Evolutionary conservation across 2,797 vertebrate genomes (phyloP).

Genomic region (Avahi laniger): DNA sequence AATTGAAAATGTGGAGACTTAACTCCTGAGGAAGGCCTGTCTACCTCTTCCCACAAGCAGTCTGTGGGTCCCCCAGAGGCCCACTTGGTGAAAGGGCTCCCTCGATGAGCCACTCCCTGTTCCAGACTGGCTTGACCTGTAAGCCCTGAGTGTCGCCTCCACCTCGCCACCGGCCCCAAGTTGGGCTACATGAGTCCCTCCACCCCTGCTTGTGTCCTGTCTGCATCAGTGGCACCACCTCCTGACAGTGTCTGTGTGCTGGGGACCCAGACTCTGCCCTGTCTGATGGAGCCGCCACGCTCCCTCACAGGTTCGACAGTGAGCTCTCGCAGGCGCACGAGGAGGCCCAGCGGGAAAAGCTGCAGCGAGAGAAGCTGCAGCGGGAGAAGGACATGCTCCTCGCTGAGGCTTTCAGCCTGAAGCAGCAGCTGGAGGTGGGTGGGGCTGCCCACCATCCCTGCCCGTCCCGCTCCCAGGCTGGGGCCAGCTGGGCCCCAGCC

Average conservation of each 20-base stretch:
- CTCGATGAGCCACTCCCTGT: neutral
- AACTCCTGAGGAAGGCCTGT: neutral
- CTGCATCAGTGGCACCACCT: neutral
- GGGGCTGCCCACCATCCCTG: fast-evolving
- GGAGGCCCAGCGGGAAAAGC: constrained; percentile 93
- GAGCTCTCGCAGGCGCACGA: constrained; percentile 93
- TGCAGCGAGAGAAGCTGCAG: constrained; percentile 92
- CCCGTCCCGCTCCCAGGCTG: fast-evolving
- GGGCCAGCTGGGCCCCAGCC: fast-evolving
- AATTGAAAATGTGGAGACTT: neutral
- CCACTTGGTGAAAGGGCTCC: neutral
- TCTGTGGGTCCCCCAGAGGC: neutral
- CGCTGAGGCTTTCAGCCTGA: constrained; percentile 92
- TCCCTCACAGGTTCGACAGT: constrained; percentile 90
- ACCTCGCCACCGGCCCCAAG: neutral
- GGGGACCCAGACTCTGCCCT: neutral
- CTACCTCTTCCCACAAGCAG: neutral
- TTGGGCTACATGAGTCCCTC: too few species aligned
- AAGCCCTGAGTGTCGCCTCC: neutral
- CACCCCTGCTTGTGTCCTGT: neutral
- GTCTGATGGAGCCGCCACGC: neutral
- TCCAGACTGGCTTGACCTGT: neutral
- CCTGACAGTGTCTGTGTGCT: neutral
- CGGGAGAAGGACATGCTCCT: constrained; percentile 94
- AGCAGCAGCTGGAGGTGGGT: constrained; percentile 94